phyloP scores from a whole-genome alignment of 1,140 invertebrate species.

The Euwallacea similis region DNA sequence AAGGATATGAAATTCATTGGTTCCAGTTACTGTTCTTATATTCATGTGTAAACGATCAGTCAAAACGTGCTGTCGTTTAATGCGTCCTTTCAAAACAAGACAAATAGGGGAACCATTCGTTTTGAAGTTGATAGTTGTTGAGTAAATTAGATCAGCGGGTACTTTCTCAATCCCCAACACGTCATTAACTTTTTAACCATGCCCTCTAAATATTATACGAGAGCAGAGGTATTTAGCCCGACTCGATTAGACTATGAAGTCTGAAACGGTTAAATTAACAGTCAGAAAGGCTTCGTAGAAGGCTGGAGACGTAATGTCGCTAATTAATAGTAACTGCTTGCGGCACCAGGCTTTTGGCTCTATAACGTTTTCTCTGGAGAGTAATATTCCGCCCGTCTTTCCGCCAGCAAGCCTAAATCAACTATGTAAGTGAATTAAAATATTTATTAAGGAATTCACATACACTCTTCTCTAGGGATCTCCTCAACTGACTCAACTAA shows the following conservation, averaged over 20 bases:
- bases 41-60: constrained; percentile 17
- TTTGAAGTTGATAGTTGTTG: too few relatives aligned
- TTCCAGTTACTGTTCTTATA: constrained; percentile 31
- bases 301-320: constrained; percentile 47
- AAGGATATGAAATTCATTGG: constrained; percentile 53
- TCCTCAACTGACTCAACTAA: constrained; percentile 37
- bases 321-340: constrained; percentile 52
- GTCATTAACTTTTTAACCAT: constrained; percentile 20
- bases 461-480: constrained; percentile 44
- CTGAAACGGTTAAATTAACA: constrained; percentile 38
- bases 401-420: constrained; percentile 50
- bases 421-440: constrained; percentile 55
- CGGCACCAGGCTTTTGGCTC: constrained; percentile 46
- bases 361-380: constrained; percentile 49
- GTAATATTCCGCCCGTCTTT: constrained; percentile 43
- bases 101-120: background rate
- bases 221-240: constrained; percentile 25
- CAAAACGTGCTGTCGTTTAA: constrained; percentile 15
- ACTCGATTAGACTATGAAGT: constrained; percentile 31
- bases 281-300: constrained; percentile 36
- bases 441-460: constrained; percentile 55
- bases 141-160: background rate
- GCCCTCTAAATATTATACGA: constrained; percentile 20
- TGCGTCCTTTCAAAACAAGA: background rate
- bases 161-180: background rate